Evolutionary conservation across 2,888 invertebrate species (phyloP).

Genomic region (Malacosoma neustria): DNA sequence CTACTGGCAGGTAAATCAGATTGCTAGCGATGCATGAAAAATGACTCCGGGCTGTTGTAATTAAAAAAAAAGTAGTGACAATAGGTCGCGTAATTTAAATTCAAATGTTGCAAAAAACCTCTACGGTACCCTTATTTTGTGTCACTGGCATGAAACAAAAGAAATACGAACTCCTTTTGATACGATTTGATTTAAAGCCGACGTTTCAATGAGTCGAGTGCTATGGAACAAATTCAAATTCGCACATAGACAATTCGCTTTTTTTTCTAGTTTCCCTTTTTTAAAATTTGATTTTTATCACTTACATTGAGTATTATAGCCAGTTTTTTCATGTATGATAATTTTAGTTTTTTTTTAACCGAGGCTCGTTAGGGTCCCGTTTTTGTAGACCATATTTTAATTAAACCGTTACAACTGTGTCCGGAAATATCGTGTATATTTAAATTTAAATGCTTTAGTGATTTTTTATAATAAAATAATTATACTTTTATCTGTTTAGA

Average conservation of each 20-base stretch:
- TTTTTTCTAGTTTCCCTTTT: constrained; percentile 24
- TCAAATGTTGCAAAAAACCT: constrained; percentile 47
- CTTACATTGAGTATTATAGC: constrained; percentile 3
- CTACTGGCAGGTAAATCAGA: constrained; percentile 66
- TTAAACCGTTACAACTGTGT: not conserved
- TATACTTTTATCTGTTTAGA: too few species aligned
- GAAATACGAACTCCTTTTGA: constrained; percentile 64
- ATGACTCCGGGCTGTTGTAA: constrained; percentile 58
- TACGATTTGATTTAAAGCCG: constrained; percentile 59
- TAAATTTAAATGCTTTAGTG: too few species aligned
- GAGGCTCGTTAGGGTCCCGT: not conserved
- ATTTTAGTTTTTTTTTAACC: not conserved
- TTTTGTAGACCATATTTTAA: not conserved
- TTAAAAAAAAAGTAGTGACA: constrained; percentile 65
- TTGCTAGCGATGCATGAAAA: constrained; percentile 71
- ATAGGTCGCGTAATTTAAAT: constrained; percentile 57
- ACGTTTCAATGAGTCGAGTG: constrained; percentile 40
- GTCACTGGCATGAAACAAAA: constrained; percentile 62
- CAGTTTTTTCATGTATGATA: not conserved
- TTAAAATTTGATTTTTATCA: constrained; percentile 41
- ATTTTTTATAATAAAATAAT: too few species aligned
- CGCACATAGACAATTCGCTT: constrained; percentile 26
- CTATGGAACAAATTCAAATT: constrained; percentile 37
- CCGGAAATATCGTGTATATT: not conserved
- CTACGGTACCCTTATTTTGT: constrained; percentile 31